A percentile compares a stretch with the other conserved stretches of the same genome.
These are phyloP conservation scores for Hirtodrosophila alboralis DNA, from an alignment of 2,888 invertebrate species.

Conservation along the genomic window DNA sequence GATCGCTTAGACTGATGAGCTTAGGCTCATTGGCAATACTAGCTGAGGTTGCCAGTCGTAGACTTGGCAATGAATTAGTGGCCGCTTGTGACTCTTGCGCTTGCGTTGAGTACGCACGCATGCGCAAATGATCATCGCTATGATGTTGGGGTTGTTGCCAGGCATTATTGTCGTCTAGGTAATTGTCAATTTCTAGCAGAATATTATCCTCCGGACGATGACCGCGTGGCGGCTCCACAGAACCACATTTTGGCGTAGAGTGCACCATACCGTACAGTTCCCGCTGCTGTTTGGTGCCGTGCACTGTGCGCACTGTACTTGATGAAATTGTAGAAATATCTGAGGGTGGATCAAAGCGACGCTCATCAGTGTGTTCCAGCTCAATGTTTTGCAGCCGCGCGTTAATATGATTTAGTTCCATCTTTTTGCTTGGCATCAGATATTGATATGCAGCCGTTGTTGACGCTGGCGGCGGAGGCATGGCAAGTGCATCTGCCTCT, in stretches of 20 bases:
- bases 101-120: constrained; percentile 22
- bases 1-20: constrained; percentile 82
- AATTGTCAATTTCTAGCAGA: constrained; percentile 82
- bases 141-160: constrained; percentile 50
- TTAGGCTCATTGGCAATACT: constrained; percentile 45
- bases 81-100: constrained; percentile 39
- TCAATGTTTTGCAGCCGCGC: constrained; percentile 75
- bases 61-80: constrained; percentile 65
- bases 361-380: constrained; percentile 32
- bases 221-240: constrained; percentile 36
- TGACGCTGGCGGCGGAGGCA: constrained; percentile 64
- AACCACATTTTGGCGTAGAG: constrained; percentile 81
- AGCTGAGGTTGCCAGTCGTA: constrained; percentile 32
- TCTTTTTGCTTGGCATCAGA: constrained; percentile 70
- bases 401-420: constrained; percentile 81
- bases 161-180: constrained; percentile 68
- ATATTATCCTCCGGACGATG: constrained; percentile 60
- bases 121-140: constrained; percentile 65
- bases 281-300: constrained; percentile 26
- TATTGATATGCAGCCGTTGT: constrained; percentile 73
- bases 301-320: constrained; percentile 71
- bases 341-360: constrained; percentile 70
- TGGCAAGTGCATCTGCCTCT: constrained; percentile 58
- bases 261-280: constrained; percentile 69
- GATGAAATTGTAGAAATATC: constrained; percentile 82